phyloP scores from a whole-genome alignment of 2,797 vertebrate genomes.

The Heteromormyrus szaboi region DNA sequence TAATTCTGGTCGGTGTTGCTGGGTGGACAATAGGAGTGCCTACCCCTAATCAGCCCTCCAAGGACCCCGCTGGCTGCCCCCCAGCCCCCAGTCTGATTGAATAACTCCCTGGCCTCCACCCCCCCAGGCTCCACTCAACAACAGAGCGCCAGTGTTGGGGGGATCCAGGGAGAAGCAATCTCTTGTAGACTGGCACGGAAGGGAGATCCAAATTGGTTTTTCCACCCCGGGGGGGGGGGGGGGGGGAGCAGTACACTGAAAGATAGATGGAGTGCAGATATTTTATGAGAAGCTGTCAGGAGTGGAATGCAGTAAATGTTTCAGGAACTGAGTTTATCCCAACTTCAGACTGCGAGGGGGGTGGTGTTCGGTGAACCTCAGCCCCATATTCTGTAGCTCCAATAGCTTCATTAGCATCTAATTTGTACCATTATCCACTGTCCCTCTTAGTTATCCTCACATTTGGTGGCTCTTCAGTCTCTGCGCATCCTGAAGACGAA shows the following conservation, averaged over 20 bases:
- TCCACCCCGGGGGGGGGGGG: slow-evolving; percentile 59
- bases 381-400: background rate
- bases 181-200: slow-evolving; percentile 79
- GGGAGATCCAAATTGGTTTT: slow-evolving; percentile 81
- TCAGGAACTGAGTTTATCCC: slow-evolving; percentile 59
- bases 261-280: slow-evolving; percentile 68
- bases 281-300: slow-evolving; percentile 81
- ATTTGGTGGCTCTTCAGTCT: slow-evolving; percentile 54
- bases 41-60: slow-evolving; percentile 81
- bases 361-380: background rate
- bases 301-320: slow-evolving; percentile 72
- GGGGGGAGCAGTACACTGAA: slow-evolving; percentile 62
- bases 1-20: slow-evolving; percentile 72
- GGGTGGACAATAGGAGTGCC: slow-evolving; percentile 77
- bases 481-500: slow-evolving; percentile 65
- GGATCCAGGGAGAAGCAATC: slow-evolving; percentile 62
- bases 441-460: slow-evolving; percentile 42
- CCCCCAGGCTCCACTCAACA: slow-evolving; percentile 73
- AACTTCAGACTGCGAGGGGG: background rate
- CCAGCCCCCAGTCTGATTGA: slow-evolving; percentile 65
- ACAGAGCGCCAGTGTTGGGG: slow-evolving; percentile 52
- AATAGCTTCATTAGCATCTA: slow-evolving; percentile 3
- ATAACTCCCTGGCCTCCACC: slow-evolving; percentile 76
- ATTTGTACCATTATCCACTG: slow-evolving; percentile 19
- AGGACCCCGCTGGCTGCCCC: slow-evolving; percentile 64